Conservation (phyloP, 2,113 vertebrate genomes). For the Gasterosteus nipponicus region DNA sequence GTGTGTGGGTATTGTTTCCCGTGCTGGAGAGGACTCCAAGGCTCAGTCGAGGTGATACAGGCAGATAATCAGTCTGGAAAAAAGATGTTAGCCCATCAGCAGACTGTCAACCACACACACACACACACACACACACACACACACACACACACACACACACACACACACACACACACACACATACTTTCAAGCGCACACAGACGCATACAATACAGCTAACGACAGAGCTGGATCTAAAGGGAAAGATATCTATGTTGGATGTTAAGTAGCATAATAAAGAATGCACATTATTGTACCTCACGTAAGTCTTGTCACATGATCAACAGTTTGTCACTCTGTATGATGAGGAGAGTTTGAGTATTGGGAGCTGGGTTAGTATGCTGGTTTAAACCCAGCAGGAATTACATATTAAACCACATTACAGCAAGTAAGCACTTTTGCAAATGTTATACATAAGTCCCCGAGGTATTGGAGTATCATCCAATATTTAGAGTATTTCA, state of each 20-base stretch:
- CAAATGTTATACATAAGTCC: constrained; percentile 48
- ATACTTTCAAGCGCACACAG: not conserved
- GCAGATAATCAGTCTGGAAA: constrained; percentile 51
- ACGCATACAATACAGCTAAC: constrained; percentile 32
- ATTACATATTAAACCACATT: constrained; percentile 52
- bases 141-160: constrained; percentile 9
- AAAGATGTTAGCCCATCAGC: constrained; percentile 63
- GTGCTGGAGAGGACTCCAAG: constrained; percentile 50
- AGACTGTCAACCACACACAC: constrained; percentile 43
- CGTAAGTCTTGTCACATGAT: constrained; percentile 31
- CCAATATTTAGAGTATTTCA: constrained; percentile 57
- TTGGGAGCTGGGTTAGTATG: constrained; percentile 26
- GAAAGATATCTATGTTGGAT: not conserved
- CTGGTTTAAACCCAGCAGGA: constrained; percentile 50
- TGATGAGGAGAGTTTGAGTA: constrained; percentile 32
- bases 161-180: not conserved
- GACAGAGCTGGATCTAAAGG: constrained; percentile 2
- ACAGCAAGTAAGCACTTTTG: constrained; percentile 57
- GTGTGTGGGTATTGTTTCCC: constrained; percentile 4
- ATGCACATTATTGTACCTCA: constrained; percentile 1
- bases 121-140: not conserved
- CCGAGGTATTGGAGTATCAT: constrained; percentile 57
- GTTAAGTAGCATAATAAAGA: constrained; percentile 22
- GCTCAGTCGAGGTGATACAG: constrained; percentile 27
- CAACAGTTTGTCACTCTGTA: constrained; percentile 41